Percentiles rank a stretch among this genome's conserved stretches.
Conservation (phyloP, 1,140 invertebrate genomes). For the Teleopsis dalmanni region DNA sequence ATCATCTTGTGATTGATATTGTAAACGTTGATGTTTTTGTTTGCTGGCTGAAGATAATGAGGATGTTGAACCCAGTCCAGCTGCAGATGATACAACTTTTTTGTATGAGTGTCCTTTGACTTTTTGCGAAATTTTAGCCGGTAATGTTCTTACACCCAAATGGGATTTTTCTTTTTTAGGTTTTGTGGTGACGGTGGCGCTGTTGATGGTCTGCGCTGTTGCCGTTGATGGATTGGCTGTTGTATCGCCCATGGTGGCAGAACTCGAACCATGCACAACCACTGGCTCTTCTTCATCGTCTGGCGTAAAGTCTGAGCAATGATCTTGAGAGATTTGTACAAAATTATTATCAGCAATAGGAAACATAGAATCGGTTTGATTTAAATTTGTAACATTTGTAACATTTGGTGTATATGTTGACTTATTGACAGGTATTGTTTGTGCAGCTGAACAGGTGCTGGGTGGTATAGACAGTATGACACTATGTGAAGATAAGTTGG, state of each 20-base stretch:
- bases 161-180: conserved; percentile 37
- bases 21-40: conserved; percentile 36
- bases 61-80: conserved; percentile 27
- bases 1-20: conserved; percentile 37
- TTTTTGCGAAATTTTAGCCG: conserved; percentile 38
- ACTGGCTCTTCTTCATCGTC: conserved; percentile 43
- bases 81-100: conserved; percentile 27
- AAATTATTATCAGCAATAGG: conserved; percentile 43
- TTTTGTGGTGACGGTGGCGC: conserved; percentile 13
- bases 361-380: conserved; percentile 20
- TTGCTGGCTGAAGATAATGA: conserved; percentile 29
- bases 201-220: conserved; percentile 1
- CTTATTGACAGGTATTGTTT: background rate
- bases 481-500: background rate
- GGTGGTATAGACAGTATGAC: background rate
- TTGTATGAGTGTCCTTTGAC: conserved; percentile 36
- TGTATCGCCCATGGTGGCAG: conserved; percentile 21
- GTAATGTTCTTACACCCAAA: conserved; percentile 37
- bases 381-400: background rate
- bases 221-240: conserved; percentile 6
- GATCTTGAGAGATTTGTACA: conserved; percentile 42
- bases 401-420: conserved; percentile 7
- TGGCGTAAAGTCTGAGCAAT: conserved; percentile 38
- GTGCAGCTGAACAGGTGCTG: background rate
- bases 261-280: conserved; percentile 24